Conservation (phyloP, 2,888 invertebrate genomes). For the Bruchidius siliquastri region DNA sequence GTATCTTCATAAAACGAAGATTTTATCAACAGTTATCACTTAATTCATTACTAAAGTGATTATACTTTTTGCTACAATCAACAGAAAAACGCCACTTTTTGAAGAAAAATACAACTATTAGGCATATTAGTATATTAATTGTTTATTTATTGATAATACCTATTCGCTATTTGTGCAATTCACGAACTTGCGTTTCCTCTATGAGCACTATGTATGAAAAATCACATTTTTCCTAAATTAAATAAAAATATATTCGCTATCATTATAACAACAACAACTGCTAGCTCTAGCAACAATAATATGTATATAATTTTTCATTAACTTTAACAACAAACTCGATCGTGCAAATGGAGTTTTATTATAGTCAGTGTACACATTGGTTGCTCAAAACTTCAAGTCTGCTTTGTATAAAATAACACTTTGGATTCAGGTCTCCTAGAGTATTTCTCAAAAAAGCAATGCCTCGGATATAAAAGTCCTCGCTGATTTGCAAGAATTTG, state of each 20-base stretch:
- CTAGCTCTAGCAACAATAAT: constrained; percentile 48
- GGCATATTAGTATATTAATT: not conserved
- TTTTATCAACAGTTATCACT: not conserved
- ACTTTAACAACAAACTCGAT: constrained; percentile 47
- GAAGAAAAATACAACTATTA: not conserved
- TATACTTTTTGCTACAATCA: not conserved
- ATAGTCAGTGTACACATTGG: not conserved
- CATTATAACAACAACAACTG: constrained; percentile 46
- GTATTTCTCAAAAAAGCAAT: no score
- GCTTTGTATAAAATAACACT: not conserved
- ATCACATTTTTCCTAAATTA: constrained; percentile 33
- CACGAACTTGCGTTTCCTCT: not conserved
- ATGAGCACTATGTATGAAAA: constrained; percentile 33
- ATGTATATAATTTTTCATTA: constrained; percentile 32
- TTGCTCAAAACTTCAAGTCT: not conserved
- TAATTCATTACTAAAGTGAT: not conserved
- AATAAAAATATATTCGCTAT: constrained; percentile 39
- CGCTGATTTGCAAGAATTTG: no score
- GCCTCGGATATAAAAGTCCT: no score
- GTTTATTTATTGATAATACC: not conserved
- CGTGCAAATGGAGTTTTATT: constrained; percentile 40
- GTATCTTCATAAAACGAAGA: not conserved
- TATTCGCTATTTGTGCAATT: not conserved
- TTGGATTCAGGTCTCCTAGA: no score
- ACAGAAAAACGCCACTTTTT: not conserved